Base-by-base conservation (phyloP, 2,113 vertebrate species). In the Ia io region DNA sequence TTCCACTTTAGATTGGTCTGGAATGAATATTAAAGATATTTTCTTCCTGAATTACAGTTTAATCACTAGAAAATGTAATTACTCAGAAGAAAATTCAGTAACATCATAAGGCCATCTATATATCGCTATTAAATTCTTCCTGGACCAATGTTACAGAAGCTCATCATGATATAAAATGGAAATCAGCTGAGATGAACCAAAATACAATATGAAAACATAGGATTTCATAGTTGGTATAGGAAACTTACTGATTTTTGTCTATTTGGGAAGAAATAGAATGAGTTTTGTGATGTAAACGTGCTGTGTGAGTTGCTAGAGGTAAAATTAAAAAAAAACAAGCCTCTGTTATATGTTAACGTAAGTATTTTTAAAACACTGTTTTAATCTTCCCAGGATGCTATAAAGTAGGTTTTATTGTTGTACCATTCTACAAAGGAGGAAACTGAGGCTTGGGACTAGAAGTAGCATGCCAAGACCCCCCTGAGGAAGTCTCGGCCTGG, bases 11-110 rank as follows among this genome's bases (percentile, higher is more conserved):
- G 44, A 90, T 93, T 96, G 84, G 74, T 95, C 37, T 51, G 56
- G 82, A 85, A 95, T 94, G 92, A 95, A 85, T 96, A 96, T 74
- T 92, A 56, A 89, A 59, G 16, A n/a, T 59, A 69, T 88, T 88
- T 78, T 89, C 53, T 80, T 83, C 80, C 63, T 84, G 74, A 97
- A 12, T 80, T 49, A 18, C 32, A 42, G 2, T 89, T 94, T 95
- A 84, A 67, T 90, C 89, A 65, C 8, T 84, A 67, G 85, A 91
- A 92, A 80, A 53, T 93, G 83, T 10, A 93, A 53, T 83, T 92
- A 28, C 22, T 51, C 74, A 47, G 3, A 73, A n/a, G n/a, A 96
- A 49, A 92, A 96, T 73, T 89, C 73, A 96, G 0, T 59, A 84
- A 18, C 73, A 85, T 42, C 56, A 32, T 76, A 65, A 91, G 6